A percentile compares a stretch with the other conserved stretches of the same genome.
These are phyloP conservation scores for Ophion slaviceki DNA, from an alignment of 2,888 invertebrate genomes.

Conservation along the genomic window DNA sequence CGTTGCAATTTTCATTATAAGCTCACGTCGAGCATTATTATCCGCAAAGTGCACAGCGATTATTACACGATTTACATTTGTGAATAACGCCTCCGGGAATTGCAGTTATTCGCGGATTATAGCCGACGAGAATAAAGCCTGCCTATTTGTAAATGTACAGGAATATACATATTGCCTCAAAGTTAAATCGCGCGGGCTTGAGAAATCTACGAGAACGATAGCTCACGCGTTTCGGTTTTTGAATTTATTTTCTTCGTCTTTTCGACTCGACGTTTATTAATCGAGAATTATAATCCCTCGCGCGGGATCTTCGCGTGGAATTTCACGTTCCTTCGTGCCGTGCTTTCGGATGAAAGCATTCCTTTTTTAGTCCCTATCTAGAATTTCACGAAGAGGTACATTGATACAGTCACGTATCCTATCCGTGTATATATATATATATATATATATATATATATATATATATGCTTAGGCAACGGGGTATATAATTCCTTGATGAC, in stretches of 20 bases:
- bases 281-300: slow-evolving; percentile 69
- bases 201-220: slow-evolving; percentile 59
- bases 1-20: no score
- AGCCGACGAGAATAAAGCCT: slow-evolving; percentile 8
- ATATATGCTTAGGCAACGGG: slow-evolving; percentile 1
- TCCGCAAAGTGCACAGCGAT: background rate
- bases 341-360: slow-evolving; percentile 23
- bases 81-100: background rate
- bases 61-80: slow-evolving; percentile 6
- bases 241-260: slow-evolving; percentile 32
- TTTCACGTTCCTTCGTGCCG: slow-evolving; percentile 52
- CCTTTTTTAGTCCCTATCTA: slow-evolving; percentile 35
- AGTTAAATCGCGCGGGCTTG: slow-evolving; percentile 28
- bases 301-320: slow-evolving; percentile 57
- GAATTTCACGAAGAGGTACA: slow-evolving; percentile 28
- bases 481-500: slow-evolving; percentile 62
- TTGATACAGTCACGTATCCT: background rate
- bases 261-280: slow-evolving; percentile 68
- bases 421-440: background rate
- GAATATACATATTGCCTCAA: slow-evolving; percentile 8
- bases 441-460: background rate
- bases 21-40: no score
- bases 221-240: slow-evolving; percentile 55
- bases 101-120: slow-evolving; percentile 7
- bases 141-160: background rate